Evolutionary conservation across 2,888 invertebrate genomes (phyloP).

Genomic region (Caenorhabditis sp.): DNA sequence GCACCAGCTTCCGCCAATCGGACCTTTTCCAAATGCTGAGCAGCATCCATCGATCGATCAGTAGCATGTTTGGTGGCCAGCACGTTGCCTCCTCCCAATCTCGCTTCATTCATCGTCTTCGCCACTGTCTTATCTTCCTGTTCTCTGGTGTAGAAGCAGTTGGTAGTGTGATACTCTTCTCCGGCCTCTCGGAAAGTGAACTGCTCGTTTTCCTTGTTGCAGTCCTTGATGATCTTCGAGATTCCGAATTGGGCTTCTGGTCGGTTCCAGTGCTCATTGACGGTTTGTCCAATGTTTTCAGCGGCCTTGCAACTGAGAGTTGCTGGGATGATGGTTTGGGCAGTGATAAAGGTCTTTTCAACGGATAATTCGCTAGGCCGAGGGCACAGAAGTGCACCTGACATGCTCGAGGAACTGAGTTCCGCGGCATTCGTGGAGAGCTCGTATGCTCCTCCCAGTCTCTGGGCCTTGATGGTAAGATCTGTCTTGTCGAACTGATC

Average conservation of each 20-base stretch:
- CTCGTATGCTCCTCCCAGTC: conserved; percentile 64
- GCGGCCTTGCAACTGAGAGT: conserved; percentile 49
- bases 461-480: conserved; percentile 32
- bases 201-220: conserved; percentile 62
- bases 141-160: conserved; percentile 73
- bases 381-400: conserved; percentile 59
- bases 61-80: conserved; percentile 64
- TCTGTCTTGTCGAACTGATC: conserved; percentile 40
- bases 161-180: conserved; percentile 73
- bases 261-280: conserved; percentile 57
- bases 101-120: conserved; percentile 64
- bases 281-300: conserved; percentile 36
- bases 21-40: conserved; percentile 63
- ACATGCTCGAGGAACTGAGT: conserved; percentile 49
- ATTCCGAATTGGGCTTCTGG: conserved; percentile 41
- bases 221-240: conserved; percentile 54
- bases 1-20: conserved; percentile 66
- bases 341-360: conserved; percentile 65
- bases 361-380: conserved; percentile 61
- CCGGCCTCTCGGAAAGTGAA: conserved; percentile 66
- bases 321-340: conserved; percentile 61
- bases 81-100: conserved; percentile 69
- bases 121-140: conserved; percentile 50
- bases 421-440: conserved; percentile 64
- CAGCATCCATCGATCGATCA: conserved; percentile 39